Percentiles rank a stretch among this genome's conserved stretches.
Conservation (phyloP, 2,113 vertebrate species). For the Indicator maculatus region DNA sequence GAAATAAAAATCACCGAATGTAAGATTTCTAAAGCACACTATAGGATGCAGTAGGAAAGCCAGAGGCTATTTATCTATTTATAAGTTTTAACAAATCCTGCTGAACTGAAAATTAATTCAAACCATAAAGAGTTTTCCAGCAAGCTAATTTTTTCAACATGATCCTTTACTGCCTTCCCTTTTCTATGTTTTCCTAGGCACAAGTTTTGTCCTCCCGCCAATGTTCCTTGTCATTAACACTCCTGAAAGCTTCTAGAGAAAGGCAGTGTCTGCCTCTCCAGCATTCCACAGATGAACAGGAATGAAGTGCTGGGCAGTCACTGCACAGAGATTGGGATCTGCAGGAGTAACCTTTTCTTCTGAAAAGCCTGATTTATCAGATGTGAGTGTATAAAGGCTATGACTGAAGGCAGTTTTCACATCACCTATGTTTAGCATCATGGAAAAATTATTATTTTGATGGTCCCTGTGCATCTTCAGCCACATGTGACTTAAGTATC, state of each 20-base stretch:
- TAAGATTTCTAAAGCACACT: neutral
- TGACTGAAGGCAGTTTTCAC: neutral
- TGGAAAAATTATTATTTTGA: neutral
- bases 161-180: neutral
- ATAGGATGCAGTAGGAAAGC: neutral
- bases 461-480: neutral
- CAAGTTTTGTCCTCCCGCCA: neutral
- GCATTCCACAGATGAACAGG: neutral
- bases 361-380: neutral
- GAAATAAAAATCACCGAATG: constrained; percentile 51
- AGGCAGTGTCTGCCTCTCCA: neutral
- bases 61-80: constrained; percentile 46
- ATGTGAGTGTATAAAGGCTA: neutral
- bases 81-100: constrained; percentile 19
- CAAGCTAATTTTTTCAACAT: neutral
- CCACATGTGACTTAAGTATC: neutral
- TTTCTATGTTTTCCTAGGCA: constrained; percentile 20
- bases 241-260: constrained; percentile 5
- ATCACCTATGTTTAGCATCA: neutral
- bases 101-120: constrained; percentile 22
- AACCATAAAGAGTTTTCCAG: constrained; percentile 40
- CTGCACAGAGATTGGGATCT: neutral
- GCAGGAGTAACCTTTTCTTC: neutral
- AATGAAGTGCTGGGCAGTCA: constrained; percentile 9
- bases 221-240: neutral